Conservation (phyloP, 2,113 vertebrate genomes). For the Ciconia stormi region DNA sequence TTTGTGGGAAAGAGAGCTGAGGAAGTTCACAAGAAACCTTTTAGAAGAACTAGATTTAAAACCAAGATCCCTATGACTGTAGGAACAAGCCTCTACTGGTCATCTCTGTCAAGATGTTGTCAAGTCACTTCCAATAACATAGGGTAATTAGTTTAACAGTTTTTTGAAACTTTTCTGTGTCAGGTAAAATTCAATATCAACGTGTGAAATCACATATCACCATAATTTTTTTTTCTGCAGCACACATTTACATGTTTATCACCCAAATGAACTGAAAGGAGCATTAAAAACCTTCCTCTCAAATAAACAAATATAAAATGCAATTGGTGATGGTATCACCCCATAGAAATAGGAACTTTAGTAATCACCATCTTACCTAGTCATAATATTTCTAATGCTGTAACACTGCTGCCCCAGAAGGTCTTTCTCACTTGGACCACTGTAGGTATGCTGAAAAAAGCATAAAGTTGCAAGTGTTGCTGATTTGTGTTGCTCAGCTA, state of each 20-base stretch:
- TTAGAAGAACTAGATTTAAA: background rate
- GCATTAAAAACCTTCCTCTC: background rate
- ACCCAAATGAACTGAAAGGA: background rate
- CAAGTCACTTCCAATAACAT: background rate
- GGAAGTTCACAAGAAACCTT: background rate
- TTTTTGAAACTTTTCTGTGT: background rate
- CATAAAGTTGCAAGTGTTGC: background rate
- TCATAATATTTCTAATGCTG: background rate
- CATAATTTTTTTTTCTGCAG: background rate
- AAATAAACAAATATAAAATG: background rate
- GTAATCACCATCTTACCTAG: background rate
- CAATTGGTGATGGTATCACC: background rate
- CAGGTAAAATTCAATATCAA: background rate
- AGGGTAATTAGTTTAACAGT: background rate
- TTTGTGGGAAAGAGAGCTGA: background rate
- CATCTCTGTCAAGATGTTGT: background rate
- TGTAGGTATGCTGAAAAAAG: background rate
- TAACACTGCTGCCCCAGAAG: background rate
- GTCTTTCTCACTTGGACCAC: background rate
- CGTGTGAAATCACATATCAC: background rate
- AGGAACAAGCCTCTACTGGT: background rate
- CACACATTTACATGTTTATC: background rate
- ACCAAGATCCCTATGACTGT: background rate
- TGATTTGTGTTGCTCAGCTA: background rate
- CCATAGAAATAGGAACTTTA: background rate